These are phyloP conservation scores for Cervus canadensis DNA, from an alignment of 2,113 vertebrate species.

Conservation along the genomic window DNA sequence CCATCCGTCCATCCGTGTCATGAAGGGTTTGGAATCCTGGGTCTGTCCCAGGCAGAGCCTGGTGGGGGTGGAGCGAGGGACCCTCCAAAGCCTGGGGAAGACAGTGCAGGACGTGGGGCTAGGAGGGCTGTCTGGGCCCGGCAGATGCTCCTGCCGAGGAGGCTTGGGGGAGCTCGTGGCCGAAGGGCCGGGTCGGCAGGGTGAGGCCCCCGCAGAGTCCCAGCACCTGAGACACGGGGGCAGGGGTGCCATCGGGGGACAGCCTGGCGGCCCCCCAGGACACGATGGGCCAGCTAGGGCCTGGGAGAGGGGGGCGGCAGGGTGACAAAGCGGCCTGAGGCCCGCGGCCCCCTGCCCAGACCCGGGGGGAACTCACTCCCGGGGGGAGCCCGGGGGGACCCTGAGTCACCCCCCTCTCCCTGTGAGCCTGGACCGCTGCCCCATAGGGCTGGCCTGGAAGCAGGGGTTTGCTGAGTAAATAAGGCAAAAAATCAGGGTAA, in stretches of 20 bases:
- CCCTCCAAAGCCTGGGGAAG: not conserved
- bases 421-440: not conserved
- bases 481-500: rapidly evolving
- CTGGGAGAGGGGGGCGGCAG: not conserved
- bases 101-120: rapidly evolving
- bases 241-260: too few relatives aligned
- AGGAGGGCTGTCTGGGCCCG: not conserved
- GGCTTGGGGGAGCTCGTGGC: not conserved
- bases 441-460: rapidly evolving
- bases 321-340: not conserved
- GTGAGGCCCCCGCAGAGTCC: not conserved
- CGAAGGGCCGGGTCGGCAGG: not conserved
- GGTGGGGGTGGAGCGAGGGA: too few relatives aligned
- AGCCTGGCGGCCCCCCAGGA: not conserved
- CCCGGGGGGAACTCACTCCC: not conserved
- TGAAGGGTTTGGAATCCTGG: not conserved
- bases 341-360: not conserved
- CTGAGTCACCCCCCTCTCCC: not conserved
- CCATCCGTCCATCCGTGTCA: rapidly evolving
- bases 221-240: not conserved
- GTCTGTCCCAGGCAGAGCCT: not conserved
- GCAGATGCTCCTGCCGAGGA: too few relatives aligned
- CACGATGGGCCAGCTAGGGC: not conserved
- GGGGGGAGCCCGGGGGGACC: not conserved
- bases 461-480: not conserved